Conservation (phyloP, 1,140 invertebrate species). For the Leptinotarsa texana region DNA sequence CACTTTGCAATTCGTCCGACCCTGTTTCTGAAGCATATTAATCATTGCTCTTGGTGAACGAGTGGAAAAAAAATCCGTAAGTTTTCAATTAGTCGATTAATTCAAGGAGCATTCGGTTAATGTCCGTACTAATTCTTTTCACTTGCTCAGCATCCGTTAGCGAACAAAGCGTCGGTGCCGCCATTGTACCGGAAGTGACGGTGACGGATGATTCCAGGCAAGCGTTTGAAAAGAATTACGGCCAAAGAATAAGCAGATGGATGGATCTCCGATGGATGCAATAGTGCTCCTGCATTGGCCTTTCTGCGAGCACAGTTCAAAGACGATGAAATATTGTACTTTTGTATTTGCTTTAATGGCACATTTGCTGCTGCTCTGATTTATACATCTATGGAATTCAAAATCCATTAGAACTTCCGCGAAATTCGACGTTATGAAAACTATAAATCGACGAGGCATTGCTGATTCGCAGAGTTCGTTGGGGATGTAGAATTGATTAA, state of each 20-base stretch:
- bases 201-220: constrained; percentile 49
- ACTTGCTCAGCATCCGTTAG: constrained; percentile 34
- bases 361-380: constrained; percentile 42
- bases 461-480: too few species aligned
- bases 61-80: constrained; percentile 28
- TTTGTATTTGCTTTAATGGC: constrained; percentile 47
- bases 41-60: not conserved
- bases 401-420: constrained; percentile 29
- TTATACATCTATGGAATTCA: constrained; percentile 39
- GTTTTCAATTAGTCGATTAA: constrained; percentile 45
- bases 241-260: constrained; percentile 48
- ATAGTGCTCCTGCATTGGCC: constrained; percentile 27
- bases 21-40: not conserved
- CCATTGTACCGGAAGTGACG: constrained; percentile 52
- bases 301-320: constrained; percentile 38
- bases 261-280: constrained; percentile 37
- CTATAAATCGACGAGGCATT: not conserved
- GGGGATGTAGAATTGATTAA: too few species aligned
- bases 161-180: constrained; percentile 45
- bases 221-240: constrained; percentile 47
- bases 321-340: constrained; percentile 47
- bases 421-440: constrained; percentile 3
- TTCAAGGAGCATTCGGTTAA: constrained; percentile 37
- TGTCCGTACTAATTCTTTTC: constrained; percentile 32
- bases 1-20: not conserved